These are phyloP conservation scores for Clarias pachynema DNA, from an alignment of 2,797 vertebrate genomes.

Conservation along the genomic window DNA sequence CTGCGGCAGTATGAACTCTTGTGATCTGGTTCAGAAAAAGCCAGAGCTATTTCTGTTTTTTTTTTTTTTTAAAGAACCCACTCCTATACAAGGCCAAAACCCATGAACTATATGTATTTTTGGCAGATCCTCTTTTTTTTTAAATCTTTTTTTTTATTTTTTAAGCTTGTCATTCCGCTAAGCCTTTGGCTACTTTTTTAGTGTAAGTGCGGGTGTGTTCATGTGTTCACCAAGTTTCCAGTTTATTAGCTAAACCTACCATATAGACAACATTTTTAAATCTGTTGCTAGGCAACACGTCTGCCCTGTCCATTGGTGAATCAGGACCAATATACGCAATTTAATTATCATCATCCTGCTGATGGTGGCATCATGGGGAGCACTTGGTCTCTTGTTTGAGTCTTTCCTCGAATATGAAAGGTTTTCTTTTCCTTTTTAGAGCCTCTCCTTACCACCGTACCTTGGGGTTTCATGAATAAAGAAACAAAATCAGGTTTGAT, in stretches of 20 bases:
- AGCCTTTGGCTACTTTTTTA: conserved; percentile 79
- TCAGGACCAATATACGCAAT: neutral
- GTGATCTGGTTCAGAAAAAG: conserved; percentile 78
- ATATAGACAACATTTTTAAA: neutral
- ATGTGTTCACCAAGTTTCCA: neutral
- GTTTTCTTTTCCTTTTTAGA: too few species aligned
- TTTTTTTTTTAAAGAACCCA: conserved; percentile 37
- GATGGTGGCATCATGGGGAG: neutral
- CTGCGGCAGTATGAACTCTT: conserved; percentile 99
- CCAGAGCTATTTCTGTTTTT: conserved; percentile 22
- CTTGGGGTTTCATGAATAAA: too few species aligned
- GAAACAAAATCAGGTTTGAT: neutral
- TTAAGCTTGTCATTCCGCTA: conserved; percentile 75
- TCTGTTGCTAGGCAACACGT: neutral
- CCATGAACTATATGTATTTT: conserved; percentile 74
- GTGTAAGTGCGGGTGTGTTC: neutral
- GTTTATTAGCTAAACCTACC: conserved; percentile 11
- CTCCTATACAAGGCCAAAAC: conserved; percentile 72
- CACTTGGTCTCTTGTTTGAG: neutral
- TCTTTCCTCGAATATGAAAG: neutral
- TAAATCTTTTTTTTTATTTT: conserved; percentile 43
- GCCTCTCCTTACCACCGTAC: too few species aligned
- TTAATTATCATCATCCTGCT: too few species aligned
- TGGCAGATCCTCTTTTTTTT: conserved; percentile 71
- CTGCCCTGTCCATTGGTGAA: neutral